These are phyloP conservation scores for Ormyrus labotus DNA, from an alignment of 2,888 invertebrate species.

Conservation along the genomic window DNA sequence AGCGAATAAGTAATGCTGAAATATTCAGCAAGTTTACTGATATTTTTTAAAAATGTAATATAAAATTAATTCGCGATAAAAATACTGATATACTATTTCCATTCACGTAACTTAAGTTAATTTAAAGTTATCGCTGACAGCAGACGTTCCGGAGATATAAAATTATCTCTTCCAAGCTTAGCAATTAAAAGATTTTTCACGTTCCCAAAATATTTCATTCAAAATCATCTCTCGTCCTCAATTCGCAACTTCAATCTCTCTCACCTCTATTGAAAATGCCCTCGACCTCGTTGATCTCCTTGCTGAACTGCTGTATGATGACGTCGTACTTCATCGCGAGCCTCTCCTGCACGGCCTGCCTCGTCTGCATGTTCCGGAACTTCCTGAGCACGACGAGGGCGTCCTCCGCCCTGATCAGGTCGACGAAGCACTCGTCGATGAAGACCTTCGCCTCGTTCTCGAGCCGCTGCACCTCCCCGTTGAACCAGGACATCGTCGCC, in stretches of 20 bases:
- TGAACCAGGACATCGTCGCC: conserved; percentile 86
- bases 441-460: conserved; percentile 90
- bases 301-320: conserved; percentile 89
- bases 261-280: conserved; percentile 81
- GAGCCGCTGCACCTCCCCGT: conserved; percentile 83
- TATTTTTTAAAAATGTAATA: too few relatives aligned
- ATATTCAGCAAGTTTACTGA: too few relatives aligned
- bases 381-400: conserved; percentile 88
- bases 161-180: too few relatives aligned
- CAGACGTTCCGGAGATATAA: not conserved
- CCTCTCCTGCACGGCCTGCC: conserved; percentile 84
- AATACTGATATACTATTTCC: not conserved
- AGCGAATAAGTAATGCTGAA: conserved; percentile 6
- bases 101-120: not conserved
- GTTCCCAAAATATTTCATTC: too few relatives aligned
- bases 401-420: conserved; percentile 87
- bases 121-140: not conserved
- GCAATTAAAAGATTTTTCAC: too few relatives aligned
- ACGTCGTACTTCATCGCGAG: conserved; percentile 89
- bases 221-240: too few relatives aligned
- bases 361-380: conserved; percentile 87
- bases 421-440: conserved; percentile 90
- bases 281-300: conserved; percentile 86
- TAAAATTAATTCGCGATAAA: too few relatives aligned
- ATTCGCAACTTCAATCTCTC: not conserved